Percentiles rank a stretch among this genome's conserved stretches.
Conservation (phyloP, 2,113 vertebrate species). For the Spermophilus dauricus region DNA sequence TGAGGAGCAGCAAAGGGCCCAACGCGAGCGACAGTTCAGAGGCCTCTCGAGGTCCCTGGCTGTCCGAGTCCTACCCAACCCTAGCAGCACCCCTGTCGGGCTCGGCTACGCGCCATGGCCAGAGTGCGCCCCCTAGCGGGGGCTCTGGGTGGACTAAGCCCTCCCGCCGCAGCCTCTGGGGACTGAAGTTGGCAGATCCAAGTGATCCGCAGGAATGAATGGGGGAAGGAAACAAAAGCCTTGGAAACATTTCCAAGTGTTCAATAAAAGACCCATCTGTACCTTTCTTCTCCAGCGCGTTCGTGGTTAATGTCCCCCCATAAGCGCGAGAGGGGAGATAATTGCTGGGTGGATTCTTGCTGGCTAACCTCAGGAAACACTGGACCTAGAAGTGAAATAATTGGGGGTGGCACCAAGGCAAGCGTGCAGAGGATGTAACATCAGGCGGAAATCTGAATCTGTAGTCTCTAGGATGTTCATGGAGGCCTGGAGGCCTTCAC, state of each 20-base stretch:
- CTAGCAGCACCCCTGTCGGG: neutral
- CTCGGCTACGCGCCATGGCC: conserved; percentile 68
- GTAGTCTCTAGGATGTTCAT: neutral
- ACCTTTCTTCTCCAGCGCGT: conserved; percentile 79
- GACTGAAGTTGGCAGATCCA: conserved; percentile 76
- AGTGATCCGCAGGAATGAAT: conserved; percentile 79
- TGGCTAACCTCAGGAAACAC: conserved; percentile 74
- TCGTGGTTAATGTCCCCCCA: conserved; percentile 74
- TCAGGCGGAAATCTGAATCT: neutral
- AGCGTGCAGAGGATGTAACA: conserved; percentile 9
- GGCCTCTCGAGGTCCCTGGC: neutral
- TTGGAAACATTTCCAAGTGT: conserved; percentile 83
- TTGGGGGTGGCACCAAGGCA: conserved; percentile 59
- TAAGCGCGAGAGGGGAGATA: conserved; percentile 65
- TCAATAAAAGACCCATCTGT: conserved; percentile 84
- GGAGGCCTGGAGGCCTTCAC: conserved; percentile 15
- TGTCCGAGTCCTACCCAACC: neutral
- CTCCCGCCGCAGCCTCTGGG: conserved; percentile 58
- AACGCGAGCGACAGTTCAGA: neutral
- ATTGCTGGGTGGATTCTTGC: conserved; percentile 78
- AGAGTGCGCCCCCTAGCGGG: conserved; percentile 82
- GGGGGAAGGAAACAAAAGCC: conserved; percentile 82
- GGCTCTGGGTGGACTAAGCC: conserved; percentile 18
- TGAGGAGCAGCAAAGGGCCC: neutral
- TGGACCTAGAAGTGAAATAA: conserved; percentile 65